These are phyloP conservation scores for Parasteatoda lunata DNA, from an alignment of 2,888 invertebrate genomes.

Conservation along the genomic window DNA sequence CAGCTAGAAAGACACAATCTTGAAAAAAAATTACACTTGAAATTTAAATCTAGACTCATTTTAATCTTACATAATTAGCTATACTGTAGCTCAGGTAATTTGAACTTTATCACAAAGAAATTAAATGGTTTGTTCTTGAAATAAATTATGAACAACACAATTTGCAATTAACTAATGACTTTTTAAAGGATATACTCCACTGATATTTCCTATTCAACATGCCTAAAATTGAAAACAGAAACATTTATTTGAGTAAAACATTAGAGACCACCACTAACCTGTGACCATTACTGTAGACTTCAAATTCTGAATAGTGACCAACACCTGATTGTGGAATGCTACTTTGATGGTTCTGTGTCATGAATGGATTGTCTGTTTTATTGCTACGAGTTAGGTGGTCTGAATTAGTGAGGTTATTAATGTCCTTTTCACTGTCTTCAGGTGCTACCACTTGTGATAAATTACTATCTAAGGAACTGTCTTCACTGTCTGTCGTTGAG, in stretches of 20 bases:
- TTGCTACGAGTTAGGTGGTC: slow-evolving; percentile 13
- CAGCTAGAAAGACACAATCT: too few relatives aligned
- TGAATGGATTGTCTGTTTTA: slow-evolving; percentile 42
- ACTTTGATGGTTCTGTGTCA: not conserved
- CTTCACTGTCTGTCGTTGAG: slow-evolving; percentile 63
- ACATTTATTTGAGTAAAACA: not conserved
- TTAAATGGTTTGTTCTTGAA: too few relatives aligned
- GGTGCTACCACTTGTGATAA: slow-evolving; percentile 59
- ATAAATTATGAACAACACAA: too few relatives aligned
- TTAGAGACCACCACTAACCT: slow-evolving; percentile 24
- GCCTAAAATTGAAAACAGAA: not conserved
- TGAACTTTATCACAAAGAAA: too few relatives aligned
- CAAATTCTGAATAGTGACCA: slow-evolving; percentile 27
- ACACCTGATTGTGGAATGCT: slow-evolving; percentile 43
- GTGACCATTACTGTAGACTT: slow-evolving; percentile 56
- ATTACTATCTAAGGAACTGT: slow-evolving; percentile 66
- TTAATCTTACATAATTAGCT: too few relatives aligned
- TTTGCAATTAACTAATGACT: too few relatives aligned
- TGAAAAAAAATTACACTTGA: too few relatives aligned
- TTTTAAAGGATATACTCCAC: not conserved
- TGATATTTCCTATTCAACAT: not conserved
- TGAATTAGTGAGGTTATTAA: slow-evolving; percentile 37
- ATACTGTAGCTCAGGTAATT: too few relatives aligned
- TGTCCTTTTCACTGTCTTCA: slow-evolving; percentile 21
- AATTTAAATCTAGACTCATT: too few relatives aligned